Base-by-base conservation (phyloP, 2,113 vertebrate genomes). In the Artemisiospiza belli region DNA sequence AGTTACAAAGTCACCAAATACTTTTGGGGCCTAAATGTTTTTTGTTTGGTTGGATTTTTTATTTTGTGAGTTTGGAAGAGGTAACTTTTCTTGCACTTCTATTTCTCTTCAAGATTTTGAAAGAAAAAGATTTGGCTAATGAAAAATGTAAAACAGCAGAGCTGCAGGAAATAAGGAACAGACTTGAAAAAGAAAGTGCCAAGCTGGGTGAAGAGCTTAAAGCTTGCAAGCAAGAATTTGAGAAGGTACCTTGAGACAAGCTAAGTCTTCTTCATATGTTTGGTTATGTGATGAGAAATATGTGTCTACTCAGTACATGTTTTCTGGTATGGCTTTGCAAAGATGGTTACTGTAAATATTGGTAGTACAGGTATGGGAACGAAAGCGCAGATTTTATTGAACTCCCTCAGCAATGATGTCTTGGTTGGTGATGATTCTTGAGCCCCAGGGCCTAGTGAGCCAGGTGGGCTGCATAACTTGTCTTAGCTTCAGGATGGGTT, bases 41-140 rank as follows among this genome's bases (percentile, higher is more conserved):
- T 90, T 90, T 79, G 19, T 11, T 86, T 68, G 12, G 2, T 80
- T 57, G 11, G 9, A 7, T 23, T 62, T 17, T 83, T 80, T 35
- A 39, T 82, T 79, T 77, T 46, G 31, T 85, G 84, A 70, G 54
- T 17, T 75, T 94, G 41, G 39, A 95, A 54, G 35, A 85, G 39
- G 20, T 78, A 35, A 51, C 39, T 69, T 91, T 78, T 81, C 35
- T 67, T 70, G 7, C 35, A 44, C 47, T 83, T 89, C 58, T 83
- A 41, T 97, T 95, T 95, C 33, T 72, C 22, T 85, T 94, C 31
- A 93, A 99, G 99, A 98, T 94, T 91, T 95, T 98, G 68, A 97
- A 98, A 76, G 98, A 99, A 94, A 98, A 98, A 89, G 98, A 99
- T 67, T 94, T 99, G 93, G 97, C 97, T 92, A 98, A 98, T 96